Percentiles rank a stretch among this genome's conserved stretches.
These are phyloP conservation scores for Alethe diademata DNA, from an alignment of 2,113 vertebrate species.

Conservation along the genomic window DNA sequence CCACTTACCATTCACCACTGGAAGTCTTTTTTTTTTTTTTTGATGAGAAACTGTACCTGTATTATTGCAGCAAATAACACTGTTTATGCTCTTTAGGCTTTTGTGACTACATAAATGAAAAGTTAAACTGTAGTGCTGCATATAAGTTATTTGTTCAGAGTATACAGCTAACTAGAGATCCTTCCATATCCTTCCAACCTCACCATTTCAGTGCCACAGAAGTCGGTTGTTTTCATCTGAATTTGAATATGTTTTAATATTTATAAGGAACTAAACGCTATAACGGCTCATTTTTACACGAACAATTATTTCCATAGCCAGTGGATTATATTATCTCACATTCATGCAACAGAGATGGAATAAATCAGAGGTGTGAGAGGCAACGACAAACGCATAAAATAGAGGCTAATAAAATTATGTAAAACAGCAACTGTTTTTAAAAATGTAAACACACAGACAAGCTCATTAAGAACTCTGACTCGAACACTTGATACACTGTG, in stretches of 20 bases:
- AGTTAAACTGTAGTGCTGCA: background rate
- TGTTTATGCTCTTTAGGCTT: rapidly evolving
- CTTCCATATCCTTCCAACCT: background rate
- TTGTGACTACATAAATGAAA: background rate
- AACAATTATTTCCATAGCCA: background rate
- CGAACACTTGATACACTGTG: background rate
- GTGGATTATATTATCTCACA: background rate
- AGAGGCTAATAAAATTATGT: background rate
- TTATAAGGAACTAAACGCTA: background rate
- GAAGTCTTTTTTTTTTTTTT: background rate
- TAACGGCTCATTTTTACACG: background rate
- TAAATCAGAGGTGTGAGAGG: background rate
- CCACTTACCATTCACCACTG: background rate
- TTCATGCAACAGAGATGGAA: background rate
- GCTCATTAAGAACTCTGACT: background rate
- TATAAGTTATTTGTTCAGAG: background rate
- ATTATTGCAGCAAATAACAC: background rate
- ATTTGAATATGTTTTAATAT: background rate
- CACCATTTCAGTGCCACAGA: background rate
- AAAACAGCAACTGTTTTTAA: background rate
- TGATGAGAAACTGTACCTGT: background rate
- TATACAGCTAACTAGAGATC: background rate
- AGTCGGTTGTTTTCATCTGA: background rate
- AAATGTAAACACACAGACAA: background rate
- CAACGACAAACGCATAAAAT: background rate